Base-by-base conservation (phyloP, 2,888 invertebrate genomes). In the Vandiemenella viatica region DNA sequence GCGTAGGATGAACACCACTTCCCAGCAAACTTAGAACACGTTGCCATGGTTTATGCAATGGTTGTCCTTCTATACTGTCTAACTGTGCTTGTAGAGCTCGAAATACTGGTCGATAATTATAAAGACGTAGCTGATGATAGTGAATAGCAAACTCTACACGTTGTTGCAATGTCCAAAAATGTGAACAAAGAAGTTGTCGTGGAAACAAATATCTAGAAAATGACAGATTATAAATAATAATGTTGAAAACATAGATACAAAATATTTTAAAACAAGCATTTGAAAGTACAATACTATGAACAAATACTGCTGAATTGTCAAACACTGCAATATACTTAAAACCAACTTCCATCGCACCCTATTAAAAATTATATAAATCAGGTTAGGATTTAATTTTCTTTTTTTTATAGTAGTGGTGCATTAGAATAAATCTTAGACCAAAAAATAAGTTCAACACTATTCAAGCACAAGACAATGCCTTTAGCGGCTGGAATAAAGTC, bases 161-260 rank as follows among this genome's bases (percentile, higher is more conserved):
- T 62, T 92, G 91, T 60, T 89, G 79, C 44, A 80, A 66, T 0
- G 84, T 83, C 92, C 91, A 92, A 66, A 90, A 93, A 63, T 92
- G 91, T 1, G 81, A 76, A 43, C 85, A 83, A 8, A 93, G 69
- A 41, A 91, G 69, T 40, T 70, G 69, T 55, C 79, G 75, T 10
- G 92, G 92, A 65, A 82, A 88, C 63, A 82, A 72, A 63, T 85
- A 82, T 23, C 83, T 84, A 65, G 4, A 71, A 67, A 15, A 18
- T 43, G 15, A 32, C 20, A 16, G 3, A 5, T 5, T 8, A n/a
- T 2, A 32, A 13, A 13, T 32, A 13, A 32, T 13, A 32, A 32
- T 32, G 13, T 18, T 10, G 18, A 20, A 46, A 18, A n/a, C 50
- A 22, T 17, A 26, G 10, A 16, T 10, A n/a, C n/a, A 47, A 37